These are phyloP conservation scores for Leucophenga varia DNA, from an alignment of 1,140 invertebrate genomes.

Conservation along the genomic window DNA sequence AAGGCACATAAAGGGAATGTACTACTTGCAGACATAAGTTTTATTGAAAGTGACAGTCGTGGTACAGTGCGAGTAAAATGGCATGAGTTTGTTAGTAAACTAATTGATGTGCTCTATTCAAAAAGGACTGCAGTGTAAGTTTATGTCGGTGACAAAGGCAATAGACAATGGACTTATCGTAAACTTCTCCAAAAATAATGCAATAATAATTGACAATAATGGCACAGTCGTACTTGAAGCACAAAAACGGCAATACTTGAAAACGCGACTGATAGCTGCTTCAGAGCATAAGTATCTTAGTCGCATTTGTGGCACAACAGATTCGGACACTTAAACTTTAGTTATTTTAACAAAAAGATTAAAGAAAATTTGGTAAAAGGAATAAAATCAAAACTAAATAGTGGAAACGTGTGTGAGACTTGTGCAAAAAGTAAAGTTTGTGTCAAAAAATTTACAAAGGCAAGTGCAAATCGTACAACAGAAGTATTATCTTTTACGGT, in stretches of 20 bases:
- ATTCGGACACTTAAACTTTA: neutral
- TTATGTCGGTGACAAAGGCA: neutral
- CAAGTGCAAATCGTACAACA: neutral
- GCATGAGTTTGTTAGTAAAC: neutral
- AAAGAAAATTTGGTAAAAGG: too few species aligned
- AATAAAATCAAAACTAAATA: too few species aligned
- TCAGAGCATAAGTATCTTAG: neutral
- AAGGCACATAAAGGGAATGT: neutral
- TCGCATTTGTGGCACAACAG: neutral
- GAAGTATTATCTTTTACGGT: conserved; percentile 51
- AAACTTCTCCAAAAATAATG: neutral
- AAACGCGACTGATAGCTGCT: neutral
- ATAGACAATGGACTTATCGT: neutral
- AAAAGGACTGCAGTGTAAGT: neutral
- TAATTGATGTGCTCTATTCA: neutral
- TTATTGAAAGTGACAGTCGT: neutral
- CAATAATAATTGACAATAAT: neutral
- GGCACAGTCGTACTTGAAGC: neutral
- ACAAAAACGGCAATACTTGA: neutral
- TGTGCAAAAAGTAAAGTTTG: conserved; percentile 8
- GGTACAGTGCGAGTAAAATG: neutral
- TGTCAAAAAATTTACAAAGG: conserved; percentile 4
- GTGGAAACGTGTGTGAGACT: too few species aligned
- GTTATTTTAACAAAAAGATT: neutral
- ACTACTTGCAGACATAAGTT: neutral